Evolutionary conservation across 2,797 vertebrate genomes (phyloP), one percentile per base, ranked within the genome.

Genomic region (Sternarchorhynchus goeldii): DNA sequence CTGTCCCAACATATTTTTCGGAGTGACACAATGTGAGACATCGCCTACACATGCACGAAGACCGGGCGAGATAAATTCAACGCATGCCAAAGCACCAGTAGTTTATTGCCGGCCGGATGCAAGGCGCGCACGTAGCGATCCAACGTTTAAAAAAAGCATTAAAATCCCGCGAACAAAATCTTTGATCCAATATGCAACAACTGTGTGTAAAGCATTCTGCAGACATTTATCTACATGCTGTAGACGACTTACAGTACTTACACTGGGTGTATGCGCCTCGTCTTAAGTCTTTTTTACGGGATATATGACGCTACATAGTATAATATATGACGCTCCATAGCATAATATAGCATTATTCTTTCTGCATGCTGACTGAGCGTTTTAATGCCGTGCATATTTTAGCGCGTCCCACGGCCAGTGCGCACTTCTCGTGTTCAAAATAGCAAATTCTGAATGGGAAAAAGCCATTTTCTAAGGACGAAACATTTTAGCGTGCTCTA

Each of bases 1-100:
- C 57, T 36, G 59, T 76, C 56, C 50, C 80, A 59, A 81, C 79
- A 79, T 25, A 83, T 81, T 81, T 68, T 60, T 67, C 41, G 45
- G 25, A 45, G 74, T 75, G 60, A 60, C 77, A 75, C 39, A 20
- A 39, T 64, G 66, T 60, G 63, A 60, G 34, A 36, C 25, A 7
- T 73, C 66, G 74, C 77, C 79, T 36, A 83, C 77, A 82, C 68
- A 69, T 56, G 41, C 41, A 32, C 20, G 63, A 50, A 29, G 36
- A 75, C 14, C 20, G 64, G 60, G 72, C 72, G 63, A 17, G 17
- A 50, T 50, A 50, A 50, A 50, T 16, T 50, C 45, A 50, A 50
- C 45, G 45, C 45, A 2, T 14, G 45, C 45, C 45, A 50, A 50
- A 12, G 45, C 12, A 50, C 45, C 10, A 10, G 45, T 14, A 50